These are phyloP conservation scores for Lagria hirta DNA, from an alignment of 2,888 invertebrate genomes.

Conservation along the genomic window DNA sequence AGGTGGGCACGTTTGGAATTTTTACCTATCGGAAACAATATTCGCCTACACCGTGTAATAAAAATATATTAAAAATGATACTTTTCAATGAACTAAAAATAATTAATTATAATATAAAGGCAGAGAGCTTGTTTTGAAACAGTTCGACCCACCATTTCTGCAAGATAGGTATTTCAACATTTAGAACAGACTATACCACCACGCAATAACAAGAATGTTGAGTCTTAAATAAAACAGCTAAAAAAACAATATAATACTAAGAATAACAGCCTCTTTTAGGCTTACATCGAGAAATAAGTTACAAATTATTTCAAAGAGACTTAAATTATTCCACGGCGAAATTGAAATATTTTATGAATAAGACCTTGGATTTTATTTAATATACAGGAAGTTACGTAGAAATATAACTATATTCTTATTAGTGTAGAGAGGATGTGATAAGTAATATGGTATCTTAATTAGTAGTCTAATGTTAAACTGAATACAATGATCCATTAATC, in stretches of 20 bases:
- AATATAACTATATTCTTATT: conserved; percentile 37
- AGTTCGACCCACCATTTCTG: conserved; percentile 7
- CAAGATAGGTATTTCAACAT: no score
- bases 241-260: no score
- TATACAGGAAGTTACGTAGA: conserved; percentile 37
- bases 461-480: conserved; percentile 24
- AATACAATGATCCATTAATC: conserved; percentile 29
- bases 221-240: no score
- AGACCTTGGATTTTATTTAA: conserved; percentile 33
- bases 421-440: conserved; percentile 35
- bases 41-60: conserved; percentile 16
- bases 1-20: conserved; percentile 43
- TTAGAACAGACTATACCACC: no score
- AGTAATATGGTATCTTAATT: conserved; percentile 34
- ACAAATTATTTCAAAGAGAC: no score
- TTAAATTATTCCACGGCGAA: no score
- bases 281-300: no score
- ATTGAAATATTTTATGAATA: conserved; percentile 2
- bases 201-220: no score
- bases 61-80: conserved; percentile 4
- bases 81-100: conserved; percentile 35
- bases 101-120: conserved; percentile 13
- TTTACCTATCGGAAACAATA: conserved; percentile 29
- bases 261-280: no score
- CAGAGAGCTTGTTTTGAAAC: conserved; percentile 1